Percentiles rank a stretch among this genome's conserved stretches.
Evolutionary conservation across 2,113 vertebrate species (phyloP).

Genomic region (Tenrec ecaudatus): DNA sequence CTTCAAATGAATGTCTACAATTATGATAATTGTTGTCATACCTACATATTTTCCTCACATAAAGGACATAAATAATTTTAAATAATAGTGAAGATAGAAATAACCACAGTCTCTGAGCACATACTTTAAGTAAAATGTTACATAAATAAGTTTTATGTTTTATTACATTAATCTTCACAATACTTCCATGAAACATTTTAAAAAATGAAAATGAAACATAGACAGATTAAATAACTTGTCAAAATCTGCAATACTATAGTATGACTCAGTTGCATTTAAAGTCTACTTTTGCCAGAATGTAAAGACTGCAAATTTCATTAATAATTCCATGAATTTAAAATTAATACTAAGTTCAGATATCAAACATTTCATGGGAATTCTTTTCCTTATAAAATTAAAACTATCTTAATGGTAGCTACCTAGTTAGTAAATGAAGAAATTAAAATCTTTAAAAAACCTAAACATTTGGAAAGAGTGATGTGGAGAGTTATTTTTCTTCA

Average conservation of each 20-base stretch:
- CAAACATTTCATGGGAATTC: background rate
- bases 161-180: no score
- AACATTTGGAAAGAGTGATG: background rate
- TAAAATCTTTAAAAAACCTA: background rate
- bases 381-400: background rate
- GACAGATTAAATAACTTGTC: background rate
- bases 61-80: background rate
- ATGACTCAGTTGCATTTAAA: background rate
- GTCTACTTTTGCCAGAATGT: background rate
- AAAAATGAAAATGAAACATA: background rate
- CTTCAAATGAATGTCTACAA: background rate
- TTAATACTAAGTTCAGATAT: background rate
- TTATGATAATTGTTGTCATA: background rate
- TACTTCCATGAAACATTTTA: background rate
- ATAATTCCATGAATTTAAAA: background rate
- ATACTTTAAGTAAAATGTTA: background rate
- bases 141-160: background rate
- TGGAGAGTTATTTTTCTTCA: background rate
- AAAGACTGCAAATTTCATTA: background rate
- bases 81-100: background rate
- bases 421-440: background rate
- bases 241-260: background rate
- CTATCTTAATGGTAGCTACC: background rate
- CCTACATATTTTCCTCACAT: background rate
- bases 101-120: background rate